phyloP scores from a whole-genome alignment of 2,888 invertebrate species.

The Oscheius onirici region DNA sequence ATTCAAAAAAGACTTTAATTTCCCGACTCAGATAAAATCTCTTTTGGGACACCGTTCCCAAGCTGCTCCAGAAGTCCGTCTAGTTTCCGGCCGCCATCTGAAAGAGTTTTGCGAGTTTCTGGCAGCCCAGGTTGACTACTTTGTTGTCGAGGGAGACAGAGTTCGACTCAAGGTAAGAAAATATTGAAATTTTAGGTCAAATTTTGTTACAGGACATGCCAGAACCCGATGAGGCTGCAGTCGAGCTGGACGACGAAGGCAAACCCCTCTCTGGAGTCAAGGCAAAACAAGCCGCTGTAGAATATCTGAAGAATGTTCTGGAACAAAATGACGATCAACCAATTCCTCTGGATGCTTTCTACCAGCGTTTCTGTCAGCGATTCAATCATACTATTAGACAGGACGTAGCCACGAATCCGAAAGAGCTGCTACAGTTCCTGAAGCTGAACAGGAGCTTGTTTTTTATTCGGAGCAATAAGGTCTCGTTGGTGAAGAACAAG shows the following conservation, averaged over 20 bases:
- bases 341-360: slow-evolving; percentile 69
- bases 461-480: slow-evolving; percentile 88
- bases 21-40: slow-evolving; percentile 80
- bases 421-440: slow-evolving; percentile 88
- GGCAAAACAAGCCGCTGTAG: slow-evolving; percentile 71
- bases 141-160: slow-evolving; percentile 77
- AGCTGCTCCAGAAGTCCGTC: slow-evolving; percentile 94
- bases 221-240: slow-evolving; percentile 65
- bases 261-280: slow-evolving; percentile 67
- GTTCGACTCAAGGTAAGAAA: background rate
- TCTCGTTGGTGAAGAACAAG: slow-evolving; percentile 64
- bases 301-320: slow-evolving; percentile 66
- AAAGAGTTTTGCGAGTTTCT: slow-evolving; percentile 92
- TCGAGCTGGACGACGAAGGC: slow-evolving; percentile 70
- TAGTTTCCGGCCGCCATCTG: slow-evolving; percentile 92
- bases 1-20: background rate
- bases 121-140: slow-evolving; percentile 84
- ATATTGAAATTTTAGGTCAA: no score
- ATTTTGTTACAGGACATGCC: slow-evolving; percentile 63
- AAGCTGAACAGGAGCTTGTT: slow-evolving; percentile 93
- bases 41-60: slow-evolving; percentile 90
- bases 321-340: slow-evolving; percentile 71
- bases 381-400: slow-evolving; percentile 70
- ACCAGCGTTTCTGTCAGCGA: slow-evolving; percentile 69
- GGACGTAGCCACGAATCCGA: slow-evolving; percentile 87